Evolutionary conservation across 2,797 vertebrate species (phyloP).

Genomic region (Trachurus trachurus): DNA sequence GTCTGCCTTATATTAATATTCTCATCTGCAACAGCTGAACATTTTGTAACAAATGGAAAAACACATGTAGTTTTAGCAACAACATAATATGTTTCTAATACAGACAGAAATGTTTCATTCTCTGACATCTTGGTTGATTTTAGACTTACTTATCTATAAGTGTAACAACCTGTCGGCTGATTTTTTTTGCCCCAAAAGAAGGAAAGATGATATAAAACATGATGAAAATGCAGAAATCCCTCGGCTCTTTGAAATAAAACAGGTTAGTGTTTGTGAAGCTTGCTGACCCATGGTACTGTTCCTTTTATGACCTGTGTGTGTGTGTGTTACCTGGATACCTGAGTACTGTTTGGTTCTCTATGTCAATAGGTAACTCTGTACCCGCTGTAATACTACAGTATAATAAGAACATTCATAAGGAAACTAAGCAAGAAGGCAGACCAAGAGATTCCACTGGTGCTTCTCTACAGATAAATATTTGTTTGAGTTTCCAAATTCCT

Average conservation of each 20-base stretch:
- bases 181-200: not conserved
- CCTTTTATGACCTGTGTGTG: constrained; percentile 7
- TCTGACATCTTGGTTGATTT: no score
- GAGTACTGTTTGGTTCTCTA: constrained; percentile 1
- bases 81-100: no score
- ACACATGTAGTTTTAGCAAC: no score
- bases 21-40: no score
- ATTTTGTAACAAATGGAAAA: no score
- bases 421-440: not conserved
- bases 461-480: not conserved
- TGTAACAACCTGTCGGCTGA: not conserved
- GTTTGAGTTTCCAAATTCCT: not conserved
- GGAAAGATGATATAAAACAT: not conserved
- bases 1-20: no score
- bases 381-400: no score
- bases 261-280: not conserved
- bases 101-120: no score
- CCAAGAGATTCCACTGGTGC: not conserved
- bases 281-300: not conserved
- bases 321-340: constrained; percentile 25
- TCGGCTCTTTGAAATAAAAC: not conserved
- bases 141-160: not conserved
- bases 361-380: not conserved
- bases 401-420: no score
- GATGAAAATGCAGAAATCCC: not conserved